Base-by-base conservation (phyloP, 2,888 invertebrate genomes). In the Drosophila putrida region DNA sequence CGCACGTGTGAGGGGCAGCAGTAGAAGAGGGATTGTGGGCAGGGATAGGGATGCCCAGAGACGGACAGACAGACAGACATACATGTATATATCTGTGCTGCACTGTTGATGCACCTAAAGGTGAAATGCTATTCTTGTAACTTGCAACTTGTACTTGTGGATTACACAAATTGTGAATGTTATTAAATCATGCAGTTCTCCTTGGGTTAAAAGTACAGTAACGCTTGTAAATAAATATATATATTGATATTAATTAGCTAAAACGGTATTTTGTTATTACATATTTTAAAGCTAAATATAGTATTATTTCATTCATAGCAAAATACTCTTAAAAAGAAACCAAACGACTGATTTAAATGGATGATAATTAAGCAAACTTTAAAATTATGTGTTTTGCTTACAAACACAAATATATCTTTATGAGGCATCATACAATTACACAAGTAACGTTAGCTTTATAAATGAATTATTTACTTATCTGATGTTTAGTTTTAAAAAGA, bases 101-200 rank as follows among this genome's bases (percentile, higher is more conserved):
- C 20, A 13, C 9, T 38, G 38, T 66, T 41, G 75, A 63, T 75
- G 66, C 66, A 35, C 25, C 20, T 4, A 10, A 38, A 15, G 11
- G 9, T n/a, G 25, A 11, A 25, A 25, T n/a, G 43, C 20, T 25
- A n/a, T n/a, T n/a, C n/a, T n/a, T n/a, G n/a, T n/a, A n/a, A n/a
- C 43, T 11, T 43, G 47, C 41, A 20, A 15, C 46, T 31, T 9
- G 13, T 10, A 6, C 33, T 8, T 27, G 20, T 11, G 41, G 15
- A 11, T 43, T 43, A 38, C 6, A 39, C 15, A 4, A 39, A 39
- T 15, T 39, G 9, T 39, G 39, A 1, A 39, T 39, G 9, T 9
- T 39, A 15, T 39, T 9, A 39, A 39, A 9, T 15, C 4, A 15
- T 15, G n/a, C 15, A 15, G 39, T 15, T 15, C 4, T 43, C 27